Evolutionary conservation across 1,140 invertebrate species (phyloP), one percentile per base, ranked within the genome.

Genomic region (Aleiodes sp.): DNA sequence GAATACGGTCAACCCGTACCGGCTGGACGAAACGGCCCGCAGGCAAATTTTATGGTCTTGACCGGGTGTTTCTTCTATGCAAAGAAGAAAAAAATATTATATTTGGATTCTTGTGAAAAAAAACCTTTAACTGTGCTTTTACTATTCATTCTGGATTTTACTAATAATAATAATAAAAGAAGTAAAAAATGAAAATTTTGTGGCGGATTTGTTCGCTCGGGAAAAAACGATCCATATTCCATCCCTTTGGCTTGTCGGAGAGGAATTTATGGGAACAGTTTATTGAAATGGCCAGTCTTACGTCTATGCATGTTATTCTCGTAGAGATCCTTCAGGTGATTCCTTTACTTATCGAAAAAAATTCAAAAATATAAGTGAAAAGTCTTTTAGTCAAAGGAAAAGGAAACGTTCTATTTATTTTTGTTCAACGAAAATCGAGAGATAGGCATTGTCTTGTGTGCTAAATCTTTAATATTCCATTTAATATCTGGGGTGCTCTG

Each of bases 391-490:
- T 33, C 31, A 33, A 33, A 33, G 7, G 2, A 33, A 33, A 8
- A 10, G 12, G 7, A 33, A 33, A n/a, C n/a, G n/a, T n/a, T n/a
- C n/a, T n/a, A n/a, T n/a, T n/a, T n/a, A n/a, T n/a, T n/a, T n/a
- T n/a, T n/a, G n/a, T n/a, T n/a, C n/a, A n/a, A n/a, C n/a, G n/a
- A n/a, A n/a, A n/a, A n/a, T n/a, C n/a, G n/a, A n/a, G n/a, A n/a
- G 31, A 33, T 33, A 10, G 2, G 33, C 10, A 61, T 35, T 61
- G 31, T 61, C 37, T 52, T 59, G 26, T 57, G 56, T 33, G 73
- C 66, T 74, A 75, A 79, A 78, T 79, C 76, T 78, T 78, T 77
- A 77, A 80, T 78, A 79, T 79, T 80, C 77, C 77, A 80, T 78
- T 80, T 80, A 79, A 80, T 80, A 80, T 79, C 70, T 52, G 63